Percentiles rank a stretch among this genome's conserved stretches.
phyloP scores from a whole-genome alignment of 2,888 invertebrate species.

The Pomacea canaliculata region DNA sequence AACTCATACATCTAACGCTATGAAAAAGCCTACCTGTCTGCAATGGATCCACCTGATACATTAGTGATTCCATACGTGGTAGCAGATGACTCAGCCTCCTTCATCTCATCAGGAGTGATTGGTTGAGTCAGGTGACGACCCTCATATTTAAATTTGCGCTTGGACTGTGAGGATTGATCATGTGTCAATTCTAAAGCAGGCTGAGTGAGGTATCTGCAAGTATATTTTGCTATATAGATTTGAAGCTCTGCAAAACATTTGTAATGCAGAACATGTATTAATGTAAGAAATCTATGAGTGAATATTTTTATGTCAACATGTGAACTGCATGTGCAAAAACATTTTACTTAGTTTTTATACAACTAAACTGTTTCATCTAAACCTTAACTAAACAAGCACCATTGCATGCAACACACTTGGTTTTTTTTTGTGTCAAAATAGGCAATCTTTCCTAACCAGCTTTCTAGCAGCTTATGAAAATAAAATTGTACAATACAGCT shows the following conservation, averaged over 20 bases:
- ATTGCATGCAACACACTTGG: no score
- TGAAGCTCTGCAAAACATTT: background rate
- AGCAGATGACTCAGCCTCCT: slow-evolving; percentile 48
- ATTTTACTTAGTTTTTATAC: background rate
- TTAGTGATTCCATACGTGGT: slow-evolving; percentile 19
- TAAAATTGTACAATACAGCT: no score
- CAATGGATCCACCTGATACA: slow-evolving; percentile 44
- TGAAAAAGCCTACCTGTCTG: slow-evolving; percentile 47
- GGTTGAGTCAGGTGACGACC: slow-evolving; percentile 61
- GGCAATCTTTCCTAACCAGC: no score
- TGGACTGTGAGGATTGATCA: slow-evolving; percentile 39
- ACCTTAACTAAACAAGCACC: no score
- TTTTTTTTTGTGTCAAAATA: no score
- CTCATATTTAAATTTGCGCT: slow-evolving; percentile 51
- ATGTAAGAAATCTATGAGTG: no score
- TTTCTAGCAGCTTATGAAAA: no score
- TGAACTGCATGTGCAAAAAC: background rate
- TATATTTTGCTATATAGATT: no score
- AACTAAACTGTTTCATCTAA: no score
- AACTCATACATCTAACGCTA: background rate
- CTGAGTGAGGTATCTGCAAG: slow-evolving; percentile 32
- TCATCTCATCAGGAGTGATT: slow-evolving; percentile 61
- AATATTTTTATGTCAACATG: no score
- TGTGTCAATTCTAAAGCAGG: slow-evolving; percentile 25
- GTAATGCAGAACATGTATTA: background rate